Percentiles rank a stretch among this genome's conserved stretches.
phyloP scores from a whole-genome alignment of 2,113 vertebrate species.

The Dicentrarchus labrax region DNA sequence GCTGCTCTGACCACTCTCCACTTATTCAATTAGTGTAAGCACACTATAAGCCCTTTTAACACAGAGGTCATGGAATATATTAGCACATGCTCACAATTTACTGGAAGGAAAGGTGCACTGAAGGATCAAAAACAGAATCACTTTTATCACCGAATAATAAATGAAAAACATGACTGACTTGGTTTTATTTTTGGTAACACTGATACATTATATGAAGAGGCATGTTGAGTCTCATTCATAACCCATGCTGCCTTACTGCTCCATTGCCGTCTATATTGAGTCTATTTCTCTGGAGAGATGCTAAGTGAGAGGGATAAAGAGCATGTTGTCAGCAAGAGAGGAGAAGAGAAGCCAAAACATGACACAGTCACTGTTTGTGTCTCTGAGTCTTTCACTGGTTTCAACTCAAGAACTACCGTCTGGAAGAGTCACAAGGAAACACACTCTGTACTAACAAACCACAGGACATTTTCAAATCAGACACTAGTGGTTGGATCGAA shows the following conservation, averaged over 20 bases:
- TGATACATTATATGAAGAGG: neutral
- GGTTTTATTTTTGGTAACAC: neutral
- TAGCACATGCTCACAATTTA: constrained; percentile 5
- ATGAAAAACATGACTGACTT: neutral
- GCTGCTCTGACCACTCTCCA: constrained; percentile 27
- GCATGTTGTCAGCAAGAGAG: constrained; percentile 16
- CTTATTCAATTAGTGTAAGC: constrained; percentile 70
- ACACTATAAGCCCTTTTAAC: constrained; percentile 56
- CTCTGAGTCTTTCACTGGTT: neutral
- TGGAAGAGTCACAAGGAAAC: neutral
- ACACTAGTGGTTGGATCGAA: neutral
- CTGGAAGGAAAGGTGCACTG: constrained; percentile 21
- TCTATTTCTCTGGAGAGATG: constrained; percentile 2
- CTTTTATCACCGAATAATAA: neutral
- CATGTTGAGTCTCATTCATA: constrained; percentile 27
- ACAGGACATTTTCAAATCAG: constrained; percentile 15
- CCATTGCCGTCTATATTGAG: constrained; percentile 26
- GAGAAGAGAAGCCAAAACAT: constrained; percentile 10
- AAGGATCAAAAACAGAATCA: neutral
- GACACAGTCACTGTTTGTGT: constrained; percentile 5
- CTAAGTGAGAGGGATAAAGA: constrained; percentile 25
- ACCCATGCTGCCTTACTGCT: constrained; percentile 28
- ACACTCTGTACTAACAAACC: constrained; percentile 1
- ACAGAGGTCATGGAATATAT: constrained; percentile 35
- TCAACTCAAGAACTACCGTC: neutral